Conservation (phyloP, 2,888 invertebrate genomes). For the Dasysyrphus tricinctus region DNA sequence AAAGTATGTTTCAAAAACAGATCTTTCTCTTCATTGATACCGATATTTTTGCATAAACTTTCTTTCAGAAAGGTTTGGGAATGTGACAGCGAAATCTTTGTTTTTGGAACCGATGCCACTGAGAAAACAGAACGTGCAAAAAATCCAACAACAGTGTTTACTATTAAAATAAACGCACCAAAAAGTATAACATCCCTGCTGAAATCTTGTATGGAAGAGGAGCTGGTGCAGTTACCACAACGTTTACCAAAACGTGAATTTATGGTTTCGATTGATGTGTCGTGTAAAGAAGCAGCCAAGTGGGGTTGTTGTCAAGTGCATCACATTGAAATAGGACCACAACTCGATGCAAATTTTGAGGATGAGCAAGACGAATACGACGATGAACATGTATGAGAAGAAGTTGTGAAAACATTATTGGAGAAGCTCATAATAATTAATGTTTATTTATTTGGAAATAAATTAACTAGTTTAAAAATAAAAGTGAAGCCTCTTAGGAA, state of each 20-base stretch:
- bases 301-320: constrained; percentile 79
- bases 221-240: constrained; percentile 65
- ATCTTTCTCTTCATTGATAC: background rate
- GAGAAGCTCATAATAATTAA: background rate
- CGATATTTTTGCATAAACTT: background rate
- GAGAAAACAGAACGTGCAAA: constrained; percentile 63
- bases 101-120: constrained; percentile 78
- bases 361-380: constrained; percentile 6
- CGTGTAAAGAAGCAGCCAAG: constrained; percentile 78
- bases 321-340: constrained; percentile 78
- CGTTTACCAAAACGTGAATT: constrained; percentile 77
- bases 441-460: background rate
- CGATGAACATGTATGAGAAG: background rate
- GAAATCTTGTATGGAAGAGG: constrained; percentile 76
- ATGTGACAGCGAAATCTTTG: constrained; percentile 77
- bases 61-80: constrained; percentile 77
- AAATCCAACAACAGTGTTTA: constrained; percentile 76
- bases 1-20: constrained; percentile 4
- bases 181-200: constrained; percentile 75
- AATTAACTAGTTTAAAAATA: background rate
- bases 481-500: no score
- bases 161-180: constrained; percentile 78
- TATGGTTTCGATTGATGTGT: constrained; percentile 77
- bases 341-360: background rate
- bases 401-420: background rate